phyloP scores from a whole-genome alignment of 2,113 vertebrate genomes.

The Microtus ochrogaster region DNA sequence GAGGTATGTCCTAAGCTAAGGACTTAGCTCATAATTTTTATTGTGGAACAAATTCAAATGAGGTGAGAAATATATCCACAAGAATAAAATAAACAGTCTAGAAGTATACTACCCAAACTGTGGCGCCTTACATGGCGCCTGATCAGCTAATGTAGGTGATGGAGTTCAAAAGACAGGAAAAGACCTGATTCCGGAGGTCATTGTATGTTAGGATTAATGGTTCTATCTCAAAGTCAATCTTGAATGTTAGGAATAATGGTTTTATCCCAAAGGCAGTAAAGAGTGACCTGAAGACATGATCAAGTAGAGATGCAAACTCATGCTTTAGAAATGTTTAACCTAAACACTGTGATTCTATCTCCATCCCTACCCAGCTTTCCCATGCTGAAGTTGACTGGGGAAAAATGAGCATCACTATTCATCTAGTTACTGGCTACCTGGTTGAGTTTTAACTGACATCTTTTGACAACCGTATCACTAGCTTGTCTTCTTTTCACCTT shows the following conservation, averaged over 20 bases:
- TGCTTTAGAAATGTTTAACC: neutral
- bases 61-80: neutral
- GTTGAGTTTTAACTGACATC: neutral
- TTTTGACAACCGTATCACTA: neutral
- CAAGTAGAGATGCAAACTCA: neutral
- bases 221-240: neutral
- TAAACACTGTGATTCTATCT: neutral
- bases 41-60: neutral
- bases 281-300: neutral
- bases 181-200: neutral
- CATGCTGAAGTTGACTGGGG: neutral
- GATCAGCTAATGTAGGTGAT: neutral
- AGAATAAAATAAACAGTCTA: neutral
- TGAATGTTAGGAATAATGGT: neutral
- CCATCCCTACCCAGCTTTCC: neutral
- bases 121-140: neutral
- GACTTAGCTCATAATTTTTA: neutral
- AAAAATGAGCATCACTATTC: neutral
- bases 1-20: neutral
- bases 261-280: neutral
- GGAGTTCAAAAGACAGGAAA: neutral
- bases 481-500: neutral
- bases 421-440: neutral
- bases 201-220: neutral
- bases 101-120: neutral